Conservation (phyloP, 1,140 invertebrate species). For the Calliphora vicina region DNA sequence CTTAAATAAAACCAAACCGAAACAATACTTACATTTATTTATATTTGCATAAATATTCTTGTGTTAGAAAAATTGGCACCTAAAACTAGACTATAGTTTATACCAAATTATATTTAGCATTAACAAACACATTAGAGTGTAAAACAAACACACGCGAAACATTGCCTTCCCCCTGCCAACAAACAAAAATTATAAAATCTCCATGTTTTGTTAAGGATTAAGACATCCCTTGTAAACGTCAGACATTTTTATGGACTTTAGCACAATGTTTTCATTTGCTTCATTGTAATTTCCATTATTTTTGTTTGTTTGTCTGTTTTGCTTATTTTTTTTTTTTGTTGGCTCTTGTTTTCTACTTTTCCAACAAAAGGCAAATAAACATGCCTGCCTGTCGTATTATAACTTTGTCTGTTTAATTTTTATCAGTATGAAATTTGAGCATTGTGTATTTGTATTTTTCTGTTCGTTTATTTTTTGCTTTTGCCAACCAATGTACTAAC, state of each 20-base stretch:
- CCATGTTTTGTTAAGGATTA: neutral
- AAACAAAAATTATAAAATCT: neutral
- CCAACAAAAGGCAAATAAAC: neutral
- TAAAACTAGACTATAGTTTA: neutral
- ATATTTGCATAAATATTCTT: neutral
- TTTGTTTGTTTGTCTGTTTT: neutral
- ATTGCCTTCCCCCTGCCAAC: no score
- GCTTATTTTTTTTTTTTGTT: neutral
- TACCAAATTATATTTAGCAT: neutral
- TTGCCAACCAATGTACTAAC: neutral
- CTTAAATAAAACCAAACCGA: neutral
- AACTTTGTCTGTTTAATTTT: conserved; percentile 18
- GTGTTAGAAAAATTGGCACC: neutral
- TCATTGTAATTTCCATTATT: neutral
- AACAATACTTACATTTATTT: no score
- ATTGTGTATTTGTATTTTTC: neutral
- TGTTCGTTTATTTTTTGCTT: neutral
- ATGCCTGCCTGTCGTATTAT: neutral
- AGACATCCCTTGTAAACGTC: neutral
- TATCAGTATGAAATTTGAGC: conserved; percentile 14
- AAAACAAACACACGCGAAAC: no score
- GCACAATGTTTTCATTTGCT: no score
- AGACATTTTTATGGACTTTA: no score
- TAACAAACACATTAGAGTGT: neutral
- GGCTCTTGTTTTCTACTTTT: neutral